Percentiles rank a stretch among this genome's conserved stretches.
phyloP scores from a whole-genome alignment of 2,888 invertebrate species.

The Monopis laevigella region DNA sequence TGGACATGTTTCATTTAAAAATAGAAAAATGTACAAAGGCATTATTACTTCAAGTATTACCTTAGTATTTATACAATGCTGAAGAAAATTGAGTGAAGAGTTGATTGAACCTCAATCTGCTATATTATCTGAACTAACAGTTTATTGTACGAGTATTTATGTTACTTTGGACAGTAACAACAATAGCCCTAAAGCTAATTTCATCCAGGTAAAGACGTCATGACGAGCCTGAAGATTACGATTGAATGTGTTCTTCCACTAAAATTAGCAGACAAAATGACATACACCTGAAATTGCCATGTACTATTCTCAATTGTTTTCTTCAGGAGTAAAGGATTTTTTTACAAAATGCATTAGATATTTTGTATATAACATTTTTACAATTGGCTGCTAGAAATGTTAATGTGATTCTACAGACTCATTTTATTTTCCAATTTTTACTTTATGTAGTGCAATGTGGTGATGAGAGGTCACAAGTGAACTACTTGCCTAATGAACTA shows the following conservation, averaged over 20 bases:
- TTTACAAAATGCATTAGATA: slow-evolving; percentile 71
- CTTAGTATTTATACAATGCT: slow-evolving; percentile 77
- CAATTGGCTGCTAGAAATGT: slow-evolving; percentile 76
- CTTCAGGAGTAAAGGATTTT: slow-evolving; percentile 64
- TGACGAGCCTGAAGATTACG: slow-evolving; percentile 70
- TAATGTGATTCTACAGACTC: slow-evolving; percentile 83
- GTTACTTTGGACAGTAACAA: slow-evolving; percentile 71
- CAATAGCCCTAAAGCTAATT: slow-evolving; percentile 47
- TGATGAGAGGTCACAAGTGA: slow-evolving; percentile 74
- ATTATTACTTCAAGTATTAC: slow-evolving; percentile 77
- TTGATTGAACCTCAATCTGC: slow-evolving; percentile 83
- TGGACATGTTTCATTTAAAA: slow-evolving; percentile 90
- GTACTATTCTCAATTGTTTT: slow-evolving; percentile 51
- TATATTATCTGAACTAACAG: slow-evolving; percentile 77
- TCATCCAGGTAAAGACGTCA: slow-evolving; percentile 70
- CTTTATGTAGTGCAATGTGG: slow-evolving; percentile 80
- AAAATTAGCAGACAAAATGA: slow-evolving; percentile 74
- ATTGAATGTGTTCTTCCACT: slow-evolving; percentile 63
- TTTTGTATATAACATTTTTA: slow-evolving; percentile 76
- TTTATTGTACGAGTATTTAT: slow-evolving; percentile 77
- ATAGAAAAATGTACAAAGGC: slow-evolving; percentile 87
- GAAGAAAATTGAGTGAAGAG: slow-evolving; percentile 71
- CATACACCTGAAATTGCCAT: slow-evolving; percentile 65
- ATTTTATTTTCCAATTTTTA: slow-evolving; percentile 83
- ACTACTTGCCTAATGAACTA: slow-evolving; percentile 78